Evolutionary conservation across 2,888 invertebrate genomes (phyloP), one percentile per base, ranked within the genome.

Genomic region (Hoplodrina blanda): DNA sequence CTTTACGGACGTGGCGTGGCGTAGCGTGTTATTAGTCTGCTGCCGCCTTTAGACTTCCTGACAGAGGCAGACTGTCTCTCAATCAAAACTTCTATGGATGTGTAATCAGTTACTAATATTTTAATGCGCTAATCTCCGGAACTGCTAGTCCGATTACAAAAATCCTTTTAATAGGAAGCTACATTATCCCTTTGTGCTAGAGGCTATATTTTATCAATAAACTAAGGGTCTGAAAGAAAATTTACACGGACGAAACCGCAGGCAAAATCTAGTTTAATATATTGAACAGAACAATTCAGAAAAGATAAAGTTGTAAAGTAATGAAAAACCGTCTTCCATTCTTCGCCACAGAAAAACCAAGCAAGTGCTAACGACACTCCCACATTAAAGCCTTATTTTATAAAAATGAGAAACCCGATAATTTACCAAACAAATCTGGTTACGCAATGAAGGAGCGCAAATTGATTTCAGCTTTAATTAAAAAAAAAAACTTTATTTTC

Each of bases 381-480:
- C n/a, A 70, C 41, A 55, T 55, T 7, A 25, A 19, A 46, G 37
- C 17, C 53, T 37, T 71, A 11, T 54, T 44, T 11, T 41, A 20
- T 0, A 55, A 56, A 71, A 69, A 25, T 4, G 10, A 33, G 10
- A 61, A 62, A 15, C 49, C 10, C 4, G 20, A 62, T 10, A 46
- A 76, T 57, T 33, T 69, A 59, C 49, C n/a, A 65, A 67, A 65
- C 62, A 77, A 60, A 66, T 64, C 25, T 49, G 37, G 53, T 62
- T 69, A n/a, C 61, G 20, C n/a, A 63, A 59, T 67, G 30, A 33
- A 46, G n/a, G 13, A 57, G 11, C 59, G 41, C 20, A 49, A 77
- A 81, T 80, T 37, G 11, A 66, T 72, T 75, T 25, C 13, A 62
- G 52, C 55, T 75, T 72, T 78, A 68, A 81, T 81, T 69, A 68